These are phyloP conservation scores for Lycaena phlaeas DNA, from an alignment of 2,888 invertebrate species.

Conservation along the genomic window DNA sequence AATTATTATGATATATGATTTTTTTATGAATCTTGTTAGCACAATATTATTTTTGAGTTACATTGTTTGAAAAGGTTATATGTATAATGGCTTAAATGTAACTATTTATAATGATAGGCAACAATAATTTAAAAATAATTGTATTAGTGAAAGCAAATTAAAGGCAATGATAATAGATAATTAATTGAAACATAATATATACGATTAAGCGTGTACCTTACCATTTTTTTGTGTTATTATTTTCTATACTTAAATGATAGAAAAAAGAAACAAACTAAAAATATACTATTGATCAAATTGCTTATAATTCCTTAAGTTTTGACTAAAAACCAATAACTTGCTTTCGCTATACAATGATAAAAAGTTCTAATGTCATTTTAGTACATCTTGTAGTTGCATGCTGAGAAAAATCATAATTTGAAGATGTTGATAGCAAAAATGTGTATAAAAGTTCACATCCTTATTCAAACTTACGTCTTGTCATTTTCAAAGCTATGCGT, in stretches of 20 bases:
- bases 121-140: background rate
- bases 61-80: background rate
- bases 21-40: slow-evolving; percentile 25
- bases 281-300: too few relatives aligned
- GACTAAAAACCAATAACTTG: too few relatives aligned
- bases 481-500: slow-evolving; percentile 92
- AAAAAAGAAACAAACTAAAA: too few relatives aligned
- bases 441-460: background rate
- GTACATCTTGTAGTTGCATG: slow-evolving; percentile 20
- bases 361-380: slow-evolving; percentile 7
- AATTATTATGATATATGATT: background rate
- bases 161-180: too few relatives aligned
- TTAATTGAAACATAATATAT: too few relatives aligned
- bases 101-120: background rate
- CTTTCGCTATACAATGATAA: background rate
- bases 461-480: slow-evolving; percentile 80
- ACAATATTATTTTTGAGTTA: slow-evolving; percentile 27
- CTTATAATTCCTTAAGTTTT: too few relatives aligned
- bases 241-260: too few relatives aligned
- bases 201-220: too few relatives aligned
- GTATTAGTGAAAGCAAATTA: slow-evolving; percentile 4
- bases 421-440: slow-evolving; percentile 3
- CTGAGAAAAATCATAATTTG: slow-evolving; percentile 15
- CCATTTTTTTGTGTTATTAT: too few relatives aligned
- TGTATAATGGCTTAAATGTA: background rate